Conservation (phyloP, 1,140 invertebrate genomes). For the Drosophila repleta region DNA sequence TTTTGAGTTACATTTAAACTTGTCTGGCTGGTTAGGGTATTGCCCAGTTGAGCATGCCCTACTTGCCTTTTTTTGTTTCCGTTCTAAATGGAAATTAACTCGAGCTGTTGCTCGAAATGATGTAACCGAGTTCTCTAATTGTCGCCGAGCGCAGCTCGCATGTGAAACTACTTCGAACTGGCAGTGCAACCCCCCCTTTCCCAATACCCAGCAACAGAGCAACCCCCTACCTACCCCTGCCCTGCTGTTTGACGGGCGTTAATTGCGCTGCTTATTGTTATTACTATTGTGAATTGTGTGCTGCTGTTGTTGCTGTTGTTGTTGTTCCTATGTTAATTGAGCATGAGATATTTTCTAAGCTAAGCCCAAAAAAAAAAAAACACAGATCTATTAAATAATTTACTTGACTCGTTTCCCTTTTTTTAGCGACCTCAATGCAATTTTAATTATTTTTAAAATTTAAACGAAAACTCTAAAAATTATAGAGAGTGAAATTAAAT, state of each 20-base stretch:
- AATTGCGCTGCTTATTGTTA: constrained; percentile 78
- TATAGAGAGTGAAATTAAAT: too few relatives aligned
- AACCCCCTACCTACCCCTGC: background rate
- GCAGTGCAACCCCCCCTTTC: background rate
- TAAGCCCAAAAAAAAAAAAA: background rate
- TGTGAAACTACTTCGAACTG: constrained; percentile 73
- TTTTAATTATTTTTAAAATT: too few relatives aligned
- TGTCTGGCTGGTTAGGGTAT: too few relatives aligned
- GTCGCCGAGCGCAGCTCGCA: constrained; percentile 51
- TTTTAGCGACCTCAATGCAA: background rate
- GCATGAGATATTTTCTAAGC: constrained; percentile 36
- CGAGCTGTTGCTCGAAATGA: constrained; percentile 56
- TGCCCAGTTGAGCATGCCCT: background rate
- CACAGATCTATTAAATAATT: background rate
- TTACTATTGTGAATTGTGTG: constrained; percentile 52
- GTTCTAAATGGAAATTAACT: constrained; percentile 48
- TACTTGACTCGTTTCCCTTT: background rate
- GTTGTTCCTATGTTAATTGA: constrained; percentile 61
- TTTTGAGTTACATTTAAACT: too few relatives aligned
- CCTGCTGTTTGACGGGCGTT: constrained; percentile 61
- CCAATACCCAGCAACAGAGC: background rate
- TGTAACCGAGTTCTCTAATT: constrained; percentile 67
- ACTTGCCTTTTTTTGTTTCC: constrained; percentile 10
- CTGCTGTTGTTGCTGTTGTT: constrained; percentile 33
- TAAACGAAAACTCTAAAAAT: too few relatives aligned